Percentiles rank a stretch among this genome's conserved stretches.
Conservation (phyloP, 2,888 invertebrate species). For the Ectobius pallidus region DNA sequence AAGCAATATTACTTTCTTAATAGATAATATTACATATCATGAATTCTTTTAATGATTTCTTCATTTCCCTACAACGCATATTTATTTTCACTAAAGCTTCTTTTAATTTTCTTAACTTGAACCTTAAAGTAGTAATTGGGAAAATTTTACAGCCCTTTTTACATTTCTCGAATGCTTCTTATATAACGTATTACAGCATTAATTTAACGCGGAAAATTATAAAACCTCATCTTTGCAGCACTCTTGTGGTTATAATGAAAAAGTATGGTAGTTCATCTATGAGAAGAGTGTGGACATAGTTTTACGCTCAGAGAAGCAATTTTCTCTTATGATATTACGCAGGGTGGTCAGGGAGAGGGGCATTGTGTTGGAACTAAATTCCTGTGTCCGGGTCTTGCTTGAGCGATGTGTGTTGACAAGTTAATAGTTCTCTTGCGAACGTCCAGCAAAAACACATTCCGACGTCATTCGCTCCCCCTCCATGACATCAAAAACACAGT, state of each 20-base stretch:
- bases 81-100: no score
- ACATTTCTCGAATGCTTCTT: no score
- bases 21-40: no score
- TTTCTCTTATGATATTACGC: conserved; percentile 9
- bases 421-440: not conserved
- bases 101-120: no score
- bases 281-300: not conserved
- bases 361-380: conserved; percentile 2
- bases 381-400: conserved; percentile 13
- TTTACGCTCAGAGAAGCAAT: conserved; percentile 16
- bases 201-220: not conserved
- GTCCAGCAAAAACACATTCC: conserved; percentile 21
- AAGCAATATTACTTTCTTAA: no score
- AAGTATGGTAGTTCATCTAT: not conserved
- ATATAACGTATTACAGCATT: no score
- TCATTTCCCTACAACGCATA: no score
- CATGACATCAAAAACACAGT: not conserved
- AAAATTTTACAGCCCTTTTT: no score
- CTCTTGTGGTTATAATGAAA: not conserved
- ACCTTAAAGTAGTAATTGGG: no score
- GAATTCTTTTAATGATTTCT: no score
- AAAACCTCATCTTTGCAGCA: not conserved
- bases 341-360: no score
- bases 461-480: not conserved
- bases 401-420: conserved; percentile 4